These are phyloP conservation scores for Drosophila nikananu DNA, from an alignment of 1,140 invertebrate genomes.

Conservation along the genomic window DNA sequence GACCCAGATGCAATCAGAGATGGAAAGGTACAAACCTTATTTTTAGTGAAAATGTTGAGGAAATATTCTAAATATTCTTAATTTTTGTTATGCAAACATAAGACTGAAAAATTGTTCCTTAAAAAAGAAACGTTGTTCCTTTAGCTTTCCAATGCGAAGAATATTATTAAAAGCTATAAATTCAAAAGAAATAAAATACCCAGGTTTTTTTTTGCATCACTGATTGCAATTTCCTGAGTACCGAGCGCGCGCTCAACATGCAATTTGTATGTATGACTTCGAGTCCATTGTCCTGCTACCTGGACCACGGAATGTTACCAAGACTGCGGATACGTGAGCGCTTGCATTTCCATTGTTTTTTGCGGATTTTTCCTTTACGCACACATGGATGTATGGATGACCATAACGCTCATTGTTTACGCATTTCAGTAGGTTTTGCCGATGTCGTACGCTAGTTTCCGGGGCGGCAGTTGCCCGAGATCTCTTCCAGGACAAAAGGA, in stretches of 20 bases:
- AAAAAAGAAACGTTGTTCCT: neutral
- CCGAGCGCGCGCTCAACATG: conserved; percentile 9
- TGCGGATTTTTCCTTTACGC: conserved; percentile 19
- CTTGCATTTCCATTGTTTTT: conserved; percentile 29
- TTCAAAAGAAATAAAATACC: neutral
- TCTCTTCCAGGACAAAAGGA: conserved; percentile 20
- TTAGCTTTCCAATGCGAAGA: neutral
- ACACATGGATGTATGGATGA: conserved; percentile 13
- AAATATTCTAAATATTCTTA: neutral
- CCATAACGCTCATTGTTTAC: conserved; percentile 37
- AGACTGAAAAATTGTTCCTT: neutral
- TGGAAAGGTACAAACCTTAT: neutral
- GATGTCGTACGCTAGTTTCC: conserved; percentile 18
- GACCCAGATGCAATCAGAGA: conserved; percentile 22
- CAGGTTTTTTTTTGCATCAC: conserved; percentile 1
- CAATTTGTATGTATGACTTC: conserved; percentile 36
- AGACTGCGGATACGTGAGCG: conserved; percentile 30
- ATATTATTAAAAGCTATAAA: neutral
- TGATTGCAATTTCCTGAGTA: conserved; percentile 13
- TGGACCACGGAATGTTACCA: conserved; percentile 30
- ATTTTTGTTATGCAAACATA: neutral
- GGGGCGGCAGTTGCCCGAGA: conserved; percentile 21
- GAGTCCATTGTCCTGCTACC: conserved; percentile 40
- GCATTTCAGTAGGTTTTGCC: conserved; percentile 19
- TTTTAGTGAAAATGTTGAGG: neutral